Base-by-base conservation (phyloP, 2,113 vertebrate species). In the Ictidomys tridecemlineatus region DNA sequence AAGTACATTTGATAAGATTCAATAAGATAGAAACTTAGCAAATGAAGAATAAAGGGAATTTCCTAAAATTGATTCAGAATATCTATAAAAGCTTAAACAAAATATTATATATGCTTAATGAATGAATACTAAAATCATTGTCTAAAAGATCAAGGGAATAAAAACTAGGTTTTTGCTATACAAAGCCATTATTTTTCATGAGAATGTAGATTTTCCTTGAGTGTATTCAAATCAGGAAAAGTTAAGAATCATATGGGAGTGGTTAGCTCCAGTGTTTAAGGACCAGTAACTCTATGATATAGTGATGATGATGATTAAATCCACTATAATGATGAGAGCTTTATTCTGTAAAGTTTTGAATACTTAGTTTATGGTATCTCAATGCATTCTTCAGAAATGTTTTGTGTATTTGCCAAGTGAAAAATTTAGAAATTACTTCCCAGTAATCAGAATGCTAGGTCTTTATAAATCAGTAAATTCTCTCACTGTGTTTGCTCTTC, bases 91-190 rank as follows among this genome's bases (percentile, higher is more conserved):
- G 37, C 2, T 82, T 56, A 72, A 58, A 82, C 61, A n/a, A 94
- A 92, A 61, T 86, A 56, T 32, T 88, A 83, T 72, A 13, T 77
- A 48, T 77, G 28, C 48, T 78, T 73, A 89, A 83, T 85, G 74
- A 77, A 48, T 82, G 89, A 92, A 82, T 37, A 7, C 32, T 87
- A 30, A 93, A 72, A 84, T 22, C 1, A 34, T 45, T 89, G 7
- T 32, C 63, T 89, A 89, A 77, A 63, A 67, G 37, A 83, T 73
- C 3, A 85, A 89, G 28, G 80, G 45, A 45, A 45, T 45, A 89
- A 80, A 89, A 32, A 51, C 14, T 51, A 83, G 78, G 42, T 34
- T 0, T 91, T 85, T 96, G 18, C 48, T 39, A 37, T 70, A 53
- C 2, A 70, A 85, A 89, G 16, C 26, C 34, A 95, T 51, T 97